These are phyloP conservation scores for Incurvaria masculella DNA, from an alignment of 2,888 invertebrate genomes.

Conservation along the genomic window DNA sequence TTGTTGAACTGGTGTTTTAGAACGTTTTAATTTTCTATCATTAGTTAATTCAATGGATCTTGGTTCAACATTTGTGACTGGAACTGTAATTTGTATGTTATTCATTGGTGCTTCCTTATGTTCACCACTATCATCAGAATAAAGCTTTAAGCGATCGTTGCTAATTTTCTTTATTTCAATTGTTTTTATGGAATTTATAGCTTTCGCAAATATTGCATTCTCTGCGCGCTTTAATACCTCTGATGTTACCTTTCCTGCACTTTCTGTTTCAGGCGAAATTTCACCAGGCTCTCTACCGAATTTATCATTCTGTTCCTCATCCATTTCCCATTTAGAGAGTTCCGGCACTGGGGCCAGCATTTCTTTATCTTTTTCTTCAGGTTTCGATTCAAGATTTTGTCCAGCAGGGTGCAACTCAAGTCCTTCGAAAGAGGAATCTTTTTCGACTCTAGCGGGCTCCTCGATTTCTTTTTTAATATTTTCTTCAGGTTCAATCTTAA, in stretches of 20 bases:
- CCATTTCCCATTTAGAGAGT: constrained; percentile 87
- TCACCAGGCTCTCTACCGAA: constrained; percentile 46
- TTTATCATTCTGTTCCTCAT: constrained; percentile 58
- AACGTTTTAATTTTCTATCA: constrained; percentile 40
- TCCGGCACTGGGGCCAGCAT: constrained; percentile 74
- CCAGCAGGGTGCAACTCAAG: constrained; percentile 56
- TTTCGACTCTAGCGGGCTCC: constrained; percentile 28
- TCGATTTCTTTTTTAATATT: constrained; percentile 22
- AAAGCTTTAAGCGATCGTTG: constrained; percentile 64
- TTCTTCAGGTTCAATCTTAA: constrained; percentile 31
- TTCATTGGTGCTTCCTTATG: constrained; percentile 31
- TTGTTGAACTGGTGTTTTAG: constrained; percentile 57
- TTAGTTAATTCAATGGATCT: constrained; percentile 45
- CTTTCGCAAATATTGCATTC: constrained; percentile 88
- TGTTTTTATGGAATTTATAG: constrained; percentile 75
- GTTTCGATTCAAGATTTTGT: constrained; percentile 54
- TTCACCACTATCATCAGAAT: constrained; percentile 48
- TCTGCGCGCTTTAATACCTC: constrained; percentile 89
- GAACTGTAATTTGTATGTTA: constrained; percentile 56
- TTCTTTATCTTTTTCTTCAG: constrained; percentile 52
- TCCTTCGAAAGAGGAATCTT: constrained; percentile 55
- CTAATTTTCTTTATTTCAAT: constrained; percentile 74
- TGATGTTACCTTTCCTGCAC: constrained; percentile 70
- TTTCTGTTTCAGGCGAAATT: constrained; percentile 50
- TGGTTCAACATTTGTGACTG: constrained; percentile 39